Conservation (phyloP, 2,797 vertebrate genomes). For the Pseudomugil tenellus region DNA sequence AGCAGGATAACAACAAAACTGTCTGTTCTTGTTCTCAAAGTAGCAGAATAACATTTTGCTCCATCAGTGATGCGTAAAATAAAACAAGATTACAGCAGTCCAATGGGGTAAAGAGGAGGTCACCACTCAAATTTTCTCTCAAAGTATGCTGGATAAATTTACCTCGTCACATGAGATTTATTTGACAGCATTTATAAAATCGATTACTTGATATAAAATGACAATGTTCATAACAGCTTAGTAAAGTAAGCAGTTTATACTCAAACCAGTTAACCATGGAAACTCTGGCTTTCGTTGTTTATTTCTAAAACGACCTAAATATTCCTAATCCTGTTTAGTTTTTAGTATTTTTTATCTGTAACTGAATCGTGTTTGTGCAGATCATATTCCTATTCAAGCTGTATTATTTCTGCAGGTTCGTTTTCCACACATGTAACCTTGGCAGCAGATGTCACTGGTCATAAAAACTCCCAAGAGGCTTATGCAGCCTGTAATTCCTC, state of each 20-base stretch:
- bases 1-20: too few species aligned
- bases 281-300: background rate
- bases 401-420: slow-evolving; percentile 33
- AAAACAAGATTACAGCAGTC: too few species aligned
- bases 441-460: slow-evolving; percentile 65
- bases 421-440: slow-evolving; percentile 41
- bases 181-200: background rate
- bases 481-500: slow-evolving; percentile 42
- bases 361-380: slow-evolving; percentile 10
- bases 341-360: background rate
- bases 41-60: too few species aligned
- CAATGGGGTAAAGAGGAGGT: too few species aligned
- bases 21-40: too few species aligned
- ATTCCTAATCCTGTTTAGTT: slow-evolving; percentile 1
- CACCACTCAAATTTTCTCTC: too few species aligned
- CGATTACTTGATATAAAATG: too few species aligned
- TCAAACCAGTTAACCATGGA: background rate
- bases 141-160: too few species aligned
- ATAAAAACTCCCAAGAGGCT: slow-evolving; percentile 63
- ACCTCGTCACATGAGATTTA: too few species aligned
- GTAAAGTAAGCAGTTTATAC: background rate
- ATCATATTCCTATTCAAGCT: slow-evolving; percentile 29
- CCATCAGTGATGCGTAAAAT: too few species aligned
- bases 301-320: slow-evolving; percentile 8
- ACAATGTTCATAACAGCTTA: too few species aligned